Evolutionary conservation across 1,140 invertebrate genomes (phyloP), one percentile per base, ranked within the genome.

Genomic region (Macrotrachela quadricornifera): DNA sequence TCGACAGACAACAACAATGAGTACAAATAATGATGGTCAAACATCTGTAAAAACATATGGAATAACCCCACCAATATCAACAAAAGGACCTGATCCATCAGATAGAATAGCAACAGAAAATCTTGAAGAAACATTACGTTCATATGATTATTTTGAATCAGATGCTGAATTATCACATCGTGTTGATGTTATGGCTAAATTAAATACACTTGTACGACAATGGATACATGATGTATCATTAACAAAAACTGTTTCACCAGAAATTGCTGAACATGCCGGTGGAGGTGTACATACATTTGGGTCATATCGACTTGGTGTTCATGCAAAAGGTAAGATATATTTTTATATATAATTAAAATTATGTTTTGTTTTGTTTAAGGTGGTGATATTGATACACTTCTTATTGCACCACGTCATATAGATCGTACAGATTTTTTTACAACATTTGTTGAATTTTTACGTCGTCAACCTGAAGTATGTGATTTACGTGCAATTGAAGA

Each of bases 241-340:
- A 38, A 43, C 37, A 46, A 49, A 68, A 55, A 70, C 68, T 56
- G 67, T 69, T 48, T 65, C 67, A 16, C 63, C 65, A 53, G 61
- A 58, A 46, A 59, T 61, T 45, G 61, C 65, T 58, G 71, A 73
- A 45, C 65, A 63, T 56, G 75, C 92, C 57, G 90, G 91, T 46
- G 94, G 94, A 6, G 95, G 95, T 73, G 88, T 99, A 55, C 96
- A 90, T 63, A 97, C 94, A 30, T 99, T 99, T 74, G 94, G 94
- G 46, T 97, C 92, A 49, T 99, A 80, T 61, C 66, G 79, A 51
- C 65, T 82, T n/a, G 76, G 85, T 66, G 83, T 97, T n/a, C 88
- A 97, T 68, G 88, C 71, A 6, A 71, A 73, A 69, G 21, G 21
- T 30, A 30, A 30, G 8, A 4, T 2, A 30, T 30, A 30, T 30